Base-by-base conservation (phyloP, 2,797 vertebrate species). In the Ctenopoma multispine region DNA sequence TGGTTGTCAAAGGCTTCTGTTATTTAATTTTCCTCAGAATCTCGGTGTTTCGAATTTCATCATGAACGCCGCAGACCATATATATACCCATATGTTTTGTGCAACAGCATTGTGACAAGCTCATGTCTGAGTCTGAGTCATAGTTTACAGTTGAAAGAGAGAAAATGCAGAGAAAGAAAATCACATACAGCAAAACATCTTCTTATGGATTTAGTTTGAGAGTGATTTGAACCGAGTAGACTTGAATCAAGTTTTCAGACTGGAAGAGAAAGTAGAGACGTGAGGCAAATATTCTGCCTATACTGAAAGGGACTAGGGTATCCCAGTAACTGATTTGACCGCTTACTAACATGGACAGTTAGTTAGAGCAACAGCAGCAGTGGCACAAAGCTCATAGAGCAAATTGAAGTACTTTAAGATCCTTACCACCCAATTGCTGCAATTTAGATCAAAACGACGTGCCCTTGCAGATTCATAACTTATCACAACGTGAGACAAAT, bases 1-100 rank as follows among this genome's bases (percentile, higher is more conserved):
- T 21, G 23, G 10, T 60, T 72, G 63, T 86, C 82, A 87, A 86
- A 81, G 69, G 51, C 50, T 71, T 68, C 61, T 21, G 77, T 80
- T 59, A 74, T 75, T 72, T 50, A 3, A 0, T 29, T 55, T 68
- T 64, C 9, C 29, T 56, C 47, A 20, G 46, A 69, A 50, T 82
- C 47, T 54, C 21, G 11, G 64, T 51, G 60, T 75, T 81, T 78
- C 5, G 10, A 24, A 59, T 72, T 80, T 72, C 31, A 53, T 41
- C 23, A 47, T 64, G 15, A 49, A 24, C 53, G 54, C 44, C 23
- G 21, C 27, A 55, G 47, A 13, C 23, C 23, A 41, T 47, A 60
- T 47, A 60, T 63, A 71, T 65, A 63, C 18, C 12, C 31, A 47
- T 47, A 23, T 72, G 31, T 72, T 75, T 79, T 69, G 43, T 50